Percentiles rank a stretch among this genome's conserved stretches.
Evolutionary conservation across 2,888 invertebrate genomes (phyloP).

Genomic region (Geophilus truncorum): DNA sequence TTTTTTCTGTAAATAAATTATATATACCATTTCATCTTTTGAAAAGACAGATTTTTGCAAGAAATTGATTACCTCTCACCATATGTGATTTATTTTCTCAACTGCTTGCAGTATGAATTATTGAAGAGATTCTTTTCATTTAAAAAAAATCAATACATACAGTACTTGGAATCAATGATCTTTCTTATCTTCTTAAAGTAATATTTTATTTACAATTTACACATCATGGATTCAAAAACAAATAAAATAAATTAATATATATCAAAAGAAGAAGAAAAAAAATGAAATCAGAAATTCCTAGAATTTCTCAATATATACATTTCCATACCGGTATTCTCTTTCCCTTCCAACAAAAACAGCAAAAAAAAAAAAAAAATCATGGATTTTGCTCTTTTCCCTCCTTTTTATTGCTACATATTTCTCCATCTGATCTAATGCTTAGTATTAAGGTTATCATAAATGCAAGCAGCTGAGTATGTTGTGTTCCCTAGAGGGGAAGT

Average conservation of each 20-base stretch:
- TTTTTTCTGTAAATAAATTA: not conserved
- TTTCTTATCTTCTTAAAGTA: not conserved
- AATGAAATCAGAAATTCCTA: not conserved
- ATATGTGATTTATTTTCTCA: conserved; percentile 4
- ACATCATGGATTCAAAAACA: not conserved
- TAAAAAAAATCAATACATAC: not conserved
- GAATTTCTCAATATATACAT: not conserved
- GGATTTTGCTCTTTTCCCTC: not conserved
- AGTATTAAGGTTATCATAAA: conserved; percentile 24
- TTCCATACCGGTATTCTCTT: not conserved
- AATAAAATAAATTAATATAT: not conserved
- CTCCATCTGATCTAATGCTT: not conserved
- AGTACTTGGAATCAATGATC: not conserved
- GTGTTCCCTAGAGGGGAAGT: conserved; percentile 1
- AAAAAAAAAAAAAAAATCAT: not conserved
- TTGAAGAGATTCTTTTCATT: not conserved
- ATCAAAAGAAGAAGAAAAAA: not conserved
- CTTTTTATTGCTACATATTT: conserved; percentile 9
- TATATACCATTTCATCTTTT: not conserved
- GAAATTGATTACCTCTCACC: conserved; percentile 21
- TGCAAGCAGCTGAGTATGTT: conserved; percentile 25
- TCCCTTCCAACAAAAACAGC: no score
- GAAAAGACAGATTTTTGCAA: not conserved
- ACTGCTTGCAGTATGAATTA: not conserved
- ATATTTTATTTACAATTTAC: not conserved